Base-by-base conservation (phyloP, 1,140 invertebrate genomes). In the Pogonomyrmex californicus region DNA sequence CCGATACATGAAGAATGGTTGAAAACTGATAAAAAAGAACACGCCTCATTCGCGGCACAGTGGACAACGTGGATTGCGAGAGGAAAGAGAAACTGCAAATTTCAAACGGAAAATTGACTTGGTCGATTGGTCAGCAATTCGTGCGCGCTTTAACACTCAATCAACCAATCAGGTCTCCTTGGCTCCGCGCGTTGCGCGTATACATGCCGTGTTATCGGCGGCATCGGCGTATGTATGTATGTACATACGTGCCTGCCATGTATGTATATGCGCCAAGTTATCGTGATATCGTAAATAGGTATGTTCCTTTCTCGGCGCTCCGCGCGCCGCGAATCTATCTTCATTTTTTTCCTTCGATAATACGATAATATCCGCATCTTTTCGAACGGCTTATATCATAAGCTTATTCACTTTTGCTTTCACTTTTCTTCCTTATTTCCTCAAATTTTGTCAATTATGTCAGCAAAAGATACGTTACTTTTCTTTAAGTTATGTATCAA, bases 101-200 rank as follows among this genome's bases (percentile, higher is more conserved):
- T 83, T 83, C 79, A 83, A 83, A 83, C 17, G 41, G 68, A 83
- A 81, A 82, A 82, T 82, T 82, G 68, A 73, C 68, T 60, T 12
- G 17, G 41, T 60, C 79, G 79, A 83, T 83, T 73, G 68, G 54
- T 7, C 54, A 30, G 54, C 54, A 83, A 60, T 83, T 83, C 41
- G 54, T n/a, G 54, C 68, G 41, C 17, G 30, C 38, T 62, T 58
- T 47, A 41, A 75, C 68, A n/a, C 41, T 47, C 68, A 83, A 83
- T 75, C 41, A 60, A 83, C 66, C 65, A 75, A 83, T 49, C 68
- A 62, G 54, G 10, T 71, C 79, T 73, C 41, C 68, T 41, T 47
- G 33, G 17, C 36, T 44, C 10, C n/a, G 70, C 51, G 10, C 70
- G 41, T 12, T 30, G 41, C n/a, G 54, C 2, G 49, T n/a, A n/a